Evolutionary conservation across 2,888 invertebrate genomes (phyloP).

Genomic region (Petrolisthes cinctipes): DNA sequence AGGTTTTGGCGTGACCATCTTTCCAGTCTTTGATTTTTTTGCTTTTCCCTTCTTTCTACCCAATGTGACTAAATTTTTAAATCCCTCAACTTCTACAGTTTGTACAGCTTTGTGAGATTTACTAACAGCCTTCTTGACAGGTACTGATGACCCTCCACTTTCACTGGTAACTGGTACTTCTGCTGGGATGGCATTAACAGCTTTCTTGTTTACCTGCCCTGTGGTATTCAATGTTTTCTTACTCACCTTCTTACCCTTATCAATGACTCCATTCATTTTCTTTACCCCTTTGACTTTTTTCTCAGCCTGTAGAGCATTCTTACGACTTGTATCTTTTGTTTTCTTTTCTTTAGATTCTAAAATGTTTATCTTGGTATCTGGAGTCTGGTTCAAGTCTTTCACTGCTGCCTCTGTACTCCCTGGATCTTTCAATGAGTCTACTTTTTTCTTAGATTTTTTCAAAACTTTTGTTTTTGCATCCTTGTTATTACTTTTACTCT

Average conservation of each 20-base stretch:
- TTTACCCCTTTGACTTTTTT: constrained; percentile 18
- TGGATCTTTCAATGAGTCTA: neutral
- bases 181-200: neutral
- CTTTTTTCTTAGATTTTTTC: constrained; percentile 23
- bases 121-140: neutral
- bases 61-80: too few species aligned
- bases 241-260: constrained; percentile 3
- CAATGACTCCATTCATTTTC: constrained; percentile 36
- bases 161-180: neutral
- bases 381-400: neutral
- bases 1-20: too few species aligned
- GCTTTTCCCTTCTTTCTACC: too few species aligned
- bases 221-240: neutral
- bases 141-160: neutral
- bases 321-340: constrained; percentile 11
- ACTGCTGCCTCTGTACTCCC: neutral
- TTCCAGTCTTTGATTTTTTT: too few species aligned
- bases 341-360: constrained; percentile 12
- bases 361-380: neutral
- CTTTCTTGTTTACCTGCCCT: constrained; percentile 18
- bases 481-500: neutral
- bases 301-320: neutral
- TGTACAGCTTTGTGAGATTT: constrained; percentile 8
- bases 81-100: neutral
- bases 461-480: neutral